Conservation (phyloP, 2,797 vertebrate species). For the Anabacerthia variegaticeps region DNA sequence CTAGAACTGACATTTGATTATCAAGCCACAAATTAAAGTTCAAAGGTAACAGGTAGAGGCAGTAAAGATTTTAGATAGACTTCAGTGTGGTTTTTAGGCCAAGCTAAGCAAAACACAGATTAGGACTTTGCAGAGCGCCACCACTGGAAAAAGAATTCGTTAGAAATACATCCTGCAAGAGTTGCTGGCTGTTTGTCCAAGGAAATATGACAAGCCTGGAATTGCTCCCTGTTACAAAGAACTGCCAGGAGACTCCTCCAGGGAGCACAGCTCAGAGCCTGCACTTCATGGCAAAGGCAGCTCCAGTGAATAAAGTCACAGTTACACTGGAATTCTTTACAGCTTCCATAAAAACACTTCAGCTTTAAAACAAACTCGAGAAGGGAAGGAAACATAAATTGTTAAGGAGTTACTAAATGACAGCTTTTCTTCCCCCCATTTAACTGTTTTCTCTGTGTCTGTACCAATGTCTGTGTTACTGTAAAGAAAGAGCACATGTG, state of each 20-base stretch:
- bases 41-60: background rate
- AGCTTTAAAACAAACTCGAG: background rate
- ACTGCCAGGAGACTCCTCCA: background rate
- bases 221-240: background rate
- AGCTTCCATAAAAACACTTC: conserved; percentile 9
- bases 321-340: conserved; percentile 5
- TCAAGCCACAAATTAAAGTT: background rate
- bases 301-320: conserved; percentile 9
- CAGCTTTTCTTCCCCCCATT: background rate
- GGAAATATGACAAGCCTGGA: background rate
- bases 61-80: background rate
- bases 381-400: conserved; percentile 5
- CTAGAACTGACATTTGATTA: background rate
- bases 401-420: conserved; percentile 37
- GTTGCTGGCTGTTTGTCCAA: background rate
- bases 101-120: background rate
- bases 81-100: background rate
- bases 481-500: background rate
- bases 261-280: background rate
- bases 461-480: background rate
- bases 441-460: conserved; percentile 6
- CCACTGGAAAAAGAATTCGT: background rate
- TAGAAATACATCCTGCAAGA: background rate
- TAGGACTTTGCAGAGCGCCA: background rate
- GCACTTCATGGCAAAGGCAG: background rate